Evolutionary conservation across 2,797 vertebrate species (phyloP), one percentile per base, ranked within the genome.

Genomic region (Platyrinchus mystaceus): DNA sequence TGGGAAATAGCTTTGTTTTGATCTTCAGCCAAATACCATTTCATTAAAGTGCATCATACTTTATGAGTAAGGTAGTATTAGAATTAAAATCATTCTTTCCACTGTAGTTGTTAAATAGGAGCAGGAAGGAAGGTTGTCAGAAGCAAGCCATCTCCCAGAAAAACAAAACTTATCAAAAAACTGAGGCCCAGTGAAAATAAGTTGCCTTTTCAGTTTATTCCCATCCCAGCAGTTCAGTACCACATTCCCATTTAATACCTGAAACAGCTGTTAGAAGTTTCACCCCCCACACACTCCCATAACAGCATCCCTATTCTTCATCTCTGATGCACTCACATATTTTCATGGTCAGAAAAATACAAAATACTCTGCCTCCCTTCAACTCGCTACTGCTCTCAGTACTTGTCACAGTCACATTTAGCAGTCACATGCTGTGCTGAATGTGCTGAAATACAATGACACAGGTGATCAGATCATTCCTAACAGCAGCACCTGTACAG

Each of bases 1-100:
- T 76, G 30, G 49, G 70, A 95, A 94, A 79, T 36, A 84, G 36
- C 77, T 93, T 64, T 87, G 89, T 83, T 97, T 96, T 97, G 93
- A 96, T 90, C 94, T 88, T 87, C 92, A 73, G 83, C 62, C 66
- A 85, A 95, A 78, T 43, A 67, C 32, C 36, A 53, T 78, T 89
- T 95, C 67, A 92, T 86, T 94, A 49, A 77, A 94, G 82, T 44
- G 21, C 62, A 88, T 76, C 74, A 80, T 89, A 73, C 46, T 94
- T 39, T n/a, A 91, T 90, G 82, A 94, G 12, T 60, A 94, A 91
- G 46, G 68, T 8, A 50, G 78, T 47, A 88, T 53, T 63, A 71
- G 28, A 91, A 69, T 88, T 91, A 50, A 78, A 94, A 84, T 69
- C 9, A 64, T 55, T 87, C 67, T 68, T 96, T 94, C 87, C 53